phyloP scores from a whole-genome alignment of 2,113 vertebrate species.

The Cyrtonyx montezumae region DNA sequence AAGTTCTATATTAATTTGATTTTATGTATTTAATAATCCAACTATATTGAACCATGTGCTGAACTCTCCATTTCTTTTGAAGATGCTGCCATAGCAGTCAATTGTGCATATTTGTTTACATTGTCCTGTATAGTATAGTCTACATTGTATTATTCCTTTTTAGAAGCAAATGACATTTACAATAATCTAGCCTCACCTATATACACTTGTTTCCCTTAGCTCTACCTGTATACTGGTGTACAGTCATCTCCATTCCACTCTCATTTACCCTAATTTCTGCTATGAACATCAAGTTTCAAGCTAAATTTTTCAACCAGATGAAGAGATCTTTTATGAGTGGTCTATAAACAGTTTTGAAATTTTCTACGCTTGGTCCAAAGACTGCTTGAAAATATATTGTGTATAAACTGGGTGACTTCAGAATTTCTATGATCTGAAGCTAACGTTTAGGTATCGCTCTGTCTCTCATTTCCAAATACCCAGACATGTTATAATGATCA shows the following conservation, averaged over 20 bases:
- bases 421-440: neutral
- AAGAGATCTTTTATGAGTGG: neutral
- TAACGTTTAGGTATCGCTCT: neutral
- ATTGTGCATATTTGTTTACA: neutral
- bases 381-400: neutral
- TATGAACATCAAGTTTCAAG: neutral
- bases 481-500: neutral
- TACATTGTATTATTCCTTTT: neutral
- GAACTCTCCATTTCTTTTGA: neutral
- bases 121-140: neutral
- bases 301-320: neutral
- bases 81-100: neutral
- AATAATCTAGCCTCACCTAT: neutral
- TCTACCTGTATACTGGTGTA: neutral
- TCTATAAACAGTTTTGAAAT: neutral
- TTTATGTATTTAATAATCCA: neutral
- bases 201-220: fast-evolving
- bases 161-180: neutral
- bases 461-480: neutral
- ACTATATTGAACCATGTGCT: neutral
- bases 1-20: neutral
- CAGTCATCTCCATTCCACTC: neutral
- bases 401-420: neutral
- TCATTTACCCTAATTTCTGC: neutral
- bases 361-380: neutral